Percentiles rank a stretch among this genome's conserved stretches.
phyloP scores from a whole-genome alignment of 2,888 invertebrate species.

The Aplocera efformata region DNA sequence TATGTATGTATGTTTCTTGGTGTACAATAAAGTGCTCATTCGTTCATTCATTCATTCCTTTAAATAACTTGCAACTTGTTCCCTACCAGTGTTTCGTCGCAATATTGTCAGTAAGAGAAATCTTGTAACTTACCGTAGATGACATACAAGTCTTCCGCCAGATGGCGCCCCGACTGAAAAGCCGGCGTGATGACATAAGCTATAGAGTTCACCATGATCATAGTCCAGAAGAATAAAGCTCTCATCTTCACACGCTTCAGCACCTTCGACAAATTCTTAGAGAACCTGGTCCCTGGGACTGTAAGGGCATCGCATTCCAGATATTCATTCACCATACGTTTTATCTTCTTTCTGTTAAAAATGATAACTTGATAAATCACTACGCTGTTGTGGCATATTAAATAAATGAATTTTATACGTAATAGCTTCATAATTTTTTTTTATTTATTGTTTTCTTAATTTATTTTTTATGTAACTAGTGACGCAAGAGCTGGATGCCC shows the following conservation, averaged over 20 bases:
- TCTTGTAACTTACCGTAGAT: conserved; percentile 35
- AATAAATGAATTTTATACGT: no score
- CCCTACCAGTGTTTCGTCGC: no score
- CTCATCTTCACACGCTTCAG: conserved; percentile 44
- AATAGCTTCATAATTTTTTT: no score
- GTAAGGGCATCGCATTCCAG: conserved; percentile 36
- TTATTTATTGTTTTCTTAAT: no score
- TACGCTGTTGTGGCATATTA: no score
- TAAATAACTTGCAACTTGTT: no score
- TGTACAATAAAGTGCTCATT: no score
- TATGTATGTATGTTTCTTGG: no score
- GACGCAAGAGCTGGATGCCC: no score
- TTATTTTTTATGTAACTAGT: no score
- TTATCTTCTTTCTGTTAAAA: conserved; percentile 38
- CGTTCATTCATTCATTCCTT: no score
- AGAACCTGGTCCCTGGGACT: conserved; percentile 34
- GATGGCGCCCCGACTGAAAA: conserved; percentile 44
- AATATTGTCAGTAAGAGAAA: not conserved
- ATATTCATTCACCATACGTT: conserved; percentile 34
- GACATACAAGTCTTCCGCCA: conserved; percentile 39
- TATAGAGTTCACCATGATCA: conserved; percentile 38
- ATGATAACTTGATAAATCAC: conserved; percentile 6
- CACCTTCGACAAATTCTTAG: conserved; percentile 33
- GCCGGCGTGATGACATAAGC: conserved; percentile 37
- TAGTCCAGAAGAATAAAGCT: conserved; percentile 41